Conservation (phyloP, 2,113 vertebrate genomes). For the Sialia sialis region DNA sequence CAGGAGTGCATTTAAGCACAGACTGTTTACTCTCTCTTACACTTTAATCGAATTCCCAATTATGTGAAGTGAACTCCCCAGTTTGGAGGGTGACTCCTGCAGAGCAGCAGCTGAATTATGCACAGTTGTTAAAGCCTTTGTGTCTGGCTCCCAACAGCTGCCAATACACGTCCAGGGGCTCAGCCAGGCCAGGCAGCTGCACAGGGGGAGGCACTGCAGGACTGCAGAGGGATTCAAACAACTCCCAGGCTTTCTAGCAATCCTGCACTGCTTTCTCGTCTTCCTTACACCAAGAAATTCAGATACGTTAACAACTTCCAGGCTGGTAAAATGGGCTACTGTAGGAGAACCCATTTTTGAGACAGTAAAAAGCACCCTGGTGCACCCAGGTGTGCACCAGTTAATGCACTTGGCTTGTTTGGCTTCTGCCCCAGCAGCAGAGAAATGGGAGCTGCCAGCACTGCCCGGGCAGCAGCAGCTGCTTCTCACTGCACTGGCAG, state of each 20-base stretch:
- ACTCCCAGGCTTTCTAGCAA: neutral
- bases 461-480: neutral
- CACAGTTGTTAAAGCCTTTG: neutral
- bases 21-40: neutral
- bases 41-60: neutral
- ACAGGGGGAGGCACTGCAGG: neutral
- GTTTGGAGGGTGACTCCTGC: neutral
- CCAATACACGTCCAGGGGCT: neutral
- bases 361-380: fast-evolving
- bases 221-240: neutral
- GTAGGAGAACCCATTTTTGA: neutral
- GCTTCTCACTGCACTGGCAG: neutral
- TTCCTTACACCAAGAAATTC: neutral
- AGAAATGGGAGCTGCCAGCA: fast-evolving
- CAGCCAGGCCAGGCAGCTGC: neutral
- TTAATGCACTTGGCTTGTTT: fast-evolving
- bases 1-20: neutral
- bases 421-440: neutral
- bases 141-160: neutral
- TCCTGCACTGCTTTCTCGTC: neutral
- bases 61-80: neutral
- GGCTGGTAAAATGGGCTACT: neutral
- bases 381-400: fast-evolving
- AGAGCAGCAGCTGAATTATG: neutral
- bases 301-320: fast-evolving